Base-by-base conservation (phyloP, 2,113 vertebrate genomes). In the Leptobrachium leishanense region DNA sequence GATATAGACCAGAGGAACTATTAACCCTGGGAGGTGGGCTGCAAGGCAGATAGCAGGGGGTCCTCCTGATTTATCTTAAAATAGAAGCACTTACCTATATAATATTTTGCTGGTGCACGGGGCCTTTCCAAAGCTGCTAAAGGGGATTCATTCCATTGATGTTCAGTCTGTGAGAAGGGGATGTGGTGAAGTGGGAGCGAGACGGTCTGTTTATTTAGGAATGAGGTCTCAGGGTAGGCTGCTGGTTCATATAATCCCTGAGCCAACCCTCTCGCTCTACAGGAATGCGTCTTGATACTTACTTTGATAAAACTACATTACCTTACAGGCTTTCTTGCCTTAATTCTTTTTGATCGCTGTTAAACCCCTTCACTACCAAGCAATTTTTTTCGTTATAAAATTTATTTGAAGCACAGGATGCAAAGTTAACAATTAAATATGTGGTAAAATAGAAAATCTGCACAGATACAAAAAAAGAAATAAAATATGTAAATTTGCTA, bases 131-230 rank as follows among this genome's bases (percentile, higher is more conserved):
- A 15, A 43, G 67, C 6, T 13, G 15, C 3, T 12, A 42, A 13
- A 42, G 44, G 67, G 41, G 41, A 68, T 68, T 10, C 44, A 68
- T 43, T 43, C 42, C 7, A 43, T 44, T 11, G 76, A 72, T 72
- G 68, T 68, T 72, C 43, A 40, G 53, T 43, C 7, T 63, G 55
- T 59, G 55, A 13, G 59, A 13, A 53, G 72, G 3, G 5, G 3
- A 41, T 72, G 59, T 46, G 77, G 2, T 63, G 4, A 40, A 53
- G 68, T 63, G 12, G 68, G 57, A 63, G 77, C 42, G 5, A 43
- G 72, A 64, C 41, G 41, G 39, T 71, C 55, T 79, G 69, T 65
- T 79, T 79, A 72, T 79, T 71, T 65, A 79, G 55, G 53, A 68
- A n/a, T 76, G 64, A 67, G n/a, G 54, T 68, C 57, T 39, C 42